phyloP scores from a whole-genome alignment of 1,140 invertebrate genomes.

The Zaprionus vittiger region DNA sequence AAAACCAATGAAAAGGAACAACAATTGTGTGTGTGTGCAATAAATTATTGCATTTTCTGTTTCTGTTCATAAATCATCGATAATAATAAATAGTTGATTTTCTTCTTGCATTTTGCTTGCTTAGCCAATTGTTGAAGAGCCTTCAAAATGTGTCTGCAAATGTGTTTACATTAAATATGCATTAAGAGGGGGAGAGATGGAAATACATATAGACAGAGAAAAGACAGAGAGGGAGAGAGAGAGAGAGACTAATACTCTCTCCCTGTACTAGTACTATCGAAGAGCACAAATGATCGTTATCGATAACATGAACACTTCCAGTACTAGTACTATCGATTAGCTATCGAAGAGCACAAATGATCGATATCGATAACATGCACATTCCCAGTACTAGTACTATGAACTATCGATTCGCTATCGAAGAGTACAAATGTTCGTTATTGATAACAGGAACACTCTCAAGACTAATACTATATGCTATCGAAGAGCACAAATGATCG shows the following conservation, averaged over 20 bases:
- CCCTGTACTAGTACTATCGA: background rate
- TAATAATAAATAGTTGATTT: conserved; percentile 14
- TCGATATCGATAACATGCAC: background rate
- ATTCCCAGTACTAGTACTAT: too few relatives aligned
- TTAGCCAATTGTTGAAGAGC: conserved; percentile 40
- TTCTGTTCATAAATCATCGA: conserved; percentile 21
- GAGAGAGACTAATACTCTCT: background rate
- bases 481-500: too few relatives aligned
- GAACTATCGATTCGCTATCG: too few relatives aligned
- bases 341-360: background rate
- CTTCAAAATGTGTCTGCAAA: conserved; percentile 31
- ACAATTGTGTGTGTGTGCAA: conserved; percentile 37
- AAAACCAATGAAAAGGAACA: conserved; percentile 26
- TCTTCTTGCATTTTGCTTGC: conserved; percentile 9
- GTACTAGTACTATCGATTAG: background rate
- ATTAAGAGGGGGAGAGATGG: conserved; percentile 8
- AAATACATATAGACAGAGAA: conserved; percentile 8
- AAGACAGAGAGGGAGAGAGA: background rate
- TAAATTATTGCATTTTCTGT: conserved; percentile 39
- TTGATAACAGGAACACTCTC: too few relatives aligned
- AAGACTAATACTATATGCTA: too few relatives aligned
- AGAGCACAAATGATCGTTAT: background rate
- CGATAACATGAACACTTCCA: background rate
- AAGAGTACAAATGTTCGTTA: too few relatives aligned
- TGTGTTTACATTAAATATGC: conserved; percentile 37